Conservation (phyloP, 2,113 vertebrate species). For the Egretta garzetta region DNA sequence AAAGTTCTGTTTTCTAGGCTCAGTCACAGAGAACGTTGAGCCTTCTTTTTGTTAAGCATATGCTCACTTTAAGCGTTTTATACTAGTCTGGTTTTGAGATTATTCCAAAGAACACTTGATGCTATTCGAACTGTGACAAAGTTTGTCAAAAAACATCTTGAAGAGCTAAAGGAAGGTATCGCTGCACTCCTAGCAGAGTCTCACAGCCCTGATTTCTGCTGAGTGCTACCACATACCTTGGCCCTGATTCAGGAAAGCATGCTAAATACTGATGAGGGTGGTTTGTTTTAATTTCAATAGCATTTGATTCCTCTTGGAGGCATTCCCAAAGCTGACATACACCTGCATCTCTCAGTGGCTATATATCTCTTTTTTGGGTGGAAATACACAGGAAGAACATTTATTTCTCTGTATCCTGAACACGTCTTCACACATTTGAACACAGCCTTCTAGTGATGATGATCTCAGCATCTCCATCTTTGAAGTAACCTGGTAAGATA, state of each 20-base stretch:
- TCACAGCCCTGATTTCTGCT: background rate
- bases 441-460: background rate
- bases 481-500: background rate
- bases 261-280: conserved; percentile 22
- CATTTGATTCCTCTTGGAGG: conserved; percentile 27
- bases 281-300: conserved; percentile 51
- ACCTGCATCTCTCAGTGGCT: conserved; percentile 52
- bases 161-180: background rate
- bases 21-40: background rate
- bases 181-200: background rate
- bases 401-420: background rate
- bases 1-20: background rate
- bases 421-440: background rate
- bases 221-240: background rate
- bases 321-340: conserved; percentile 38
- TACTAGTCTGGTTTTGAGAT: background rate
- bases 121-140: background rate
- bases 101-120: background rate
- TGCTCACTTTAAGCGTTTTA: background rate
- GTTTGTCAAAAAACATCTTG: background rate
- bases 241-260: conserved; percentile 27
- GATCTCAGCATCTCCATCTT: background rate
- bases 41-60: background rate
- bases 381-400: conserved; percentile 8
- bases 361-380: background rate